Evolutionary conservation across 1,140 invertebrate genomes (phyloP).

Genomic region (Drosophila sp.): DNA sequence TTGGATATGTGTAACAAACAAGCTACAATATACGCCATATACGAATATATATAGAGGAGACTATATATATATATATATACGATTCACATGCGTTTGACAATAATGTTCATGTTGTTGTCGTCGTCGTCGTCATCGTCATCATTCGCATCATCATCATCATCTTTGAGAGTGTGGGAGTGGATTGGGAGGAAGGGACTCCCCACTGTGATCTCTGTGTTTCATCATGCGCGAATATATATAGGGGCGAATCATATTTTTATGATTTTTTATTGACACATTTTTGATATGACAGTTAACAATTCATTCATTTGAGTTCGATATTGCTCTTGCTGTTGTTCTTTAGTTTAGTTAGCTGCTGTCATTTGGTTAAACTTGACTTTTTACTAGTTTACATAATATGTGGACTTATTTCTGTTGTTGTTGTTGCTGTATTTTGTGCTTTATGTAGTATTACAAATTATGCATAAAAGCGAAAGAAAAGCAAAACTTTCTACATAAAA

Average conservation of each 20-base stretch:
- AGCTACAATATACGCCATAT: constrained; percentile 36
- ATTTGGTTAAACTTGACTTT: constrained; percentile 39
- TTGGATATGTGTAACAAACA: constrained; percentile 78
- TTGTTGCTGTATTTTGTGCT: constrained; percentile 10
- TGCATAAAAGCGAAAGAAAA: constrained; percentile 10
- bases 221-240: constrained; percentile 54
- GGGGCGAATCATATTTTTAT: constrained; percentile 70
- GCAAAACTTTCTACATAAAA: constrained; percentile 60
- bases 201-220: constrained; percentile 37
- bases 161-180: constrained; percentile 12
- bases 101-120: constrained; percentile 59
- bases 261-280: constrained; percentile 73
- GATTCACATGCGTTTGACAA: constrained; percentile 65
- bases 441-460: constrained; percentile 62
- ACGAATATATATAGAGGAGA: constrained; percentile 10
- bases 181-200: constrained; percentile 1
- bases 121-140: constrained; percentile 29
- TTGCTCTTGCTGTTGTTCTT: constrained; percentile 29
- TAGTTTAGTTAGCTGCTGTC: constrained; percentile 50
- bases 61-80: constrained; percentile 11
- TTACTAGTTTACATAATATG: constrained; percentile 46
- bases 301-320: constrained; percentile 56
- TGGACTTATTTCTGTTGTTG: constrained; percentile 8
- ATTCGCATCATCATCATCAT: not conserved
- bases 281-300: constrained; percentile 68